Percentiles rank a stretch among this genome's conserved stretches.
Evolutionary conservation across 1,140 invertebrate genomes (phyloP).

Genomic region (Idris sp.): DNA sequence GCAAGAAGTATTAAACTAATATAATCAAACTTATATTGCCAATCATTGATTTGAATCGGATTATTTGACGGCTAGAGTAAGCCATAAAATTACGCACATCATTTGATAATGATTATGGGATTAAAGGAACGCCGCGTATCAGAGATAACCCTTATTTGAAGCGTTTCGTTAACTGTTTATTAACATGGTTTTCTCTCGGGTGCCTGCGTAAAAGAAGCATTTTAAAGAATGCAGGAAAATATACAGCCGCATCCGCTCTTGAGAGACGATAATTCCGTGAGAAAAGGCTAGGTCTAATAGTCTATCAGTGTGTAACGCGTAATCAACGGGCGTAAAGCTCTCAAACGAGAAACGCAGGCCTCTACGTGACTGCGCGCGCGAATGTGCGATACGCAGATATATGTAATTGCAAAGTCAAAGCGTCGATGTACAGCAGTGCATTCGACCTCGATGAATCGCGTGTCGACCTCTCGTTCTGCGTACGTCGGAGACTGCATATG

Average conservation of each 20-base stretch:
- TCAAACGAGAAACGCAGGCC: constrained; percentile 53
- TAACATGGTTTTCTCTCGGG: constrained; percentile 42
- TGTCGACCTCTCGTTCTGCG: constrained; percentile 63
- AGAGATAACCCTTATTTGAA: constrained; percentile 29
- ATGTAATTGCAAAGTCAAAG: constrained; percentile 62
- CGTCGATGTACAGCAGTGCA: constrained; percentile 57
- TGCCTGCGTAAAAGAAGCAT: constrained; percentile 34
- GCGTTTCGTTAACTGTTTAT: constrained; percentile 53
- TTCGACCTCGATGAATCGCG: constrained; percentile 61
- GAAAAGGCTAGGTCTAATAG: constrained; percentile 57
- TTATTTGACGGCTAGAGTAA: constrained; percentile 9
- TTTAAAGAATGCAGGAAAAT: constrained; percentile 55
- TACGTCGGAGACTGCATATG: constrained; percentile 44
- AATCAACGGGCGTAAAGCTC: constrained; percentile 60
- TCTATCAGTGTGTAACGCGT: constrained; percentile 55
- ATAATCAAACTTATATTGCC: no score
- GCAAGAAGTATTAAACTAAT: no score
- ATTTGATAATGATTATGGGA: constrained; percentile 21
- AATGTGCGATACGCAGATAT: constrained; percentile 63
- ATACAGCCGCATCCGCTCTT: constrained; percentile 43
- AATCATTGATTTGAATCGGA: no score
- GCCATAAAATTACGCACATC: constrained; percentile 26
- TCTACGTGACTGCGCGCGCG: constrained; percentile 57
- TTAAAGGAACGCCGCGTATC: background rate
- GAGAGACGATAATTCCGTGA: constrained; percentile 56